These are phyloP conservation scores for Pangasius djambal DNA, from an alignment of 2,797 vertebrate species.

Conservation along the genomic window DNA sequence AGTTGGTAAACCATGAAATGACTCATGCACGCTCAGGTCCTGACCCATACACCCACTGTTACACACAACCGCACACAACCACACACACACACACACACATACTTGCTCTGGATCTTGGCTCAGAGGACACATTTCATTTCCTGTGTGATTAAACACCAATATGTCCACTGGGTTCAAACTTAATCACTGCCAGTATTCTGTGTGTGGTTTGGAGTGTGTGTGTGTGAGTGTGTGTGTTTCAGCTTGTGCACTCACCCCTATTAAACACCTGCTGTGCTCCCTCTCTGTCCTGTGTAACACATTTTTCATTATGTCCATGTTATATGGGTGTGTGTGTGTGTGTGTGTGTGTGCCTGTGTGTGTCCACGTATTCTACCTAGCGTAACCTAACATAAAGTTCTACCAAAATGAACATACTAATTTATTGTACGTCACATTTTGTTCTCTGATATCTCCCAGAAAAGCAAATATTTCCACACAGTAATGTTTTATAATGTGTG, in stretches of 20 bases:
- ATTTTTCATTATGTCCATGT: not conserved
- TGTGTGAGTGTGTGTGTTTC: slow-evolving; percentile 31
- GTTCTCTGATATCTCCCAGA: not conserved
- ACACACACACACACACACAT: slow-evolving; percentile 9
- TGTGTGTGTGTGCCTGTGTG: slow-evolving; percentile 20
- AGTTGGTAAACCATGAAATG: slow-evolving; percentile 42
- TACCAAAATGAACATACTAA: not conserved
- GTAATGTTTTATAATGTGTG: not conserved
- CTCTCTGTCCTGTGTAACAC: not conserved
- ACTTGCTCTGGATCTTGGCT: slow-evolving; percentile 17
- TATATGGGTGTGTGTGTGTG: slow-evolving; percentile 25
- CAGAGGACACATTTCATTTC: slow-evolving; percentile 43
- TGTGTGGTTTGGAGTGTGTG: slow-evolving; percentile 23
- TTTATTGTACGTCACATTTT: not conserved
- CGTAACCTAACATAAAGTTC: not conserved
- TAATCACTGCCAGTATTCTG: slow-evolving; percentile 35
- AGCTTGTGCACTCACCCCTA: slow-evolving; percentile 46
- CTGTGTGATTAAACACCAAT: slow-evolving; percentile 49
- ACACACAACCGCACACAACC: slow-evolving; percentile 8
- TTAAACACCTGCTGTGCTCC: slow-evolving; percentile 38
- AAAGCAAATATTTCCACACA: not conserved
- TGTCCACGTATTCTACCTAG: slow-evolving; percentile 27
- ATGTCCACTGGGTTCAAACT: slow-evolving; percentile 45
- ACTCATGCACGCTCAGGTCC: slow-evolving; percentile 13
- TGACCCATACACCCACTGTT: slow-evolving; percentile 20